Evolutionary conservation across 1,140 invertebrate genomes (phyloP).

Genomic region (Melanaphis sacchari): DNA sequence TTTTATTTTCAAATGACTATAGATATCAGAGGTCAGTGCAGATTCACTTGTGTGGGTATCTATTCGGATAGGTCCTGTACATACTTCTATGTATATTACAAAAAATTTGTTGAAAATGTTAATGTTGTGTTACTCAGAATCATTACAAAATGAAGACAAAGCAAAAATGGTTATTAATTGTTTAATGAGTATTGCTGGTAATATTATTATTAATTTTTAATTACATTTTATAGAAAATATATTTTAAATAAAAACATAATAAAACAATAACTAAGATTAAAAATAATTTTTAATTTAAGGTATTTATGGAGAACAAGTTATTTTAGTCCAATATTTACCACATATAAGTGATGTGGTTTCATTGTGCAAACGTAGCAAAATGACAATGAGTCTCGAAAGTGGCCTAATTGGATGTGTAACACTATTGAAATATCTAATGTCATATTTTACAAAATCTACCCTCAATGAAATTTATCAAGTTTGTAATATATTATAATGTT

Average conservation of each 20-base stretch:
- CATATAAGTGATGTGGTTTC: conserved; percentile 85
- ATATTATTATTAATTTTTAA: conserved; percentile 57
- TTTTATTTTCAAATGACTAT: not conserved
- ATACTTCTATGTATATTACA: conserved; percentile 89
- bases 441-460: conserved; percentile 78
- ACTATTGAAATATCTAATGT: conserved; percentile 80
- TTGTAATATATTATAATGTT: not conserved
- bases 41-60: conserved; percentile 92
- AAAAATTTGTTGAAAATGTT: conserved; percentile 92
- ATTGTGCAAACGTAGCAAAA: conserved; percentile 73
- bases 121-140: conserved; percentile 89
- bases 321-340: conserved; percentile 92
- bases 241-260: too few species aligned
- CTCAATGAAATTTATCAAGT: conserved; percentile 55
- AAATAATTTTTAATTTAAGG: conserved; percentile 65
- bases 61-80: conserved; percentile 91
- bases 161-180: conserved; percentile 86
- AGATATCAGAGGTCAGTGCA: conserved; percentile 88
- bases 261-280: too few species aligned
- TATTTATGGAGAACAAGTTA: conserved; percentile 92
- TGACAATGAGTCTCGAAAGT: conserved; percentile 85
- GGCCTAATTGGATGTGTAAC: conserved; percentile 86
- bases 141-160: conserved; percentile 79
- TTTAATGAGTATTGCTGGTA: conserved; percentile 82
- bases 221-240: not conserved